Evolutionary conservation across 2,888 invertebrate genomes (phyloP).

Genomic region (Acleris sparsana): DNA sequence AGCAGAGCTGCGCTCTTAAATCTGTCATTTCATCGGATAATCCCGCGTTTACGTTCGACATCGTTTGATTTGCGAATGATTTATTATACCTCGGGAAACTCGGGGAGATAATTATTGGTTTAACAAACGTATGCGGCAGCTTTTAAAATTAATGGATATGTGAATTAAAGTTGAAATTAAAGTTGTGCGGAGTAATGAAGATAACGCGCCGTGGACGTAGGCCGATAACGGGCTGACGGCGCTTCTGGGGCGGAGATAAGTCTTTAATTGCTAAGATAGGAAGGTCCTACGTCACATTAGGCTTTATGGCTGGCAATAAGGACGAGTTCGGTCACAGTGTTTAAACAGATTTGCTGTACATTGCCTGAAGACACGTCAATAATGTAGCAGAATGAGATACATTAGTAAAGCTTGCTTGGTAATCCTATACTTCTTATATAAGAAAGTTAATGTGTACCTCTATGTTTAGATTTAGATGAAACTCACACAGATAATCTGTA

Average conservation of each 20-base stretch:
- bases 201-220: conserved; percentile 70
- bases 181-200: conserved; percentile 77
- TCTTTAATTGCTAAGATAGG: conserved; percentile 78
- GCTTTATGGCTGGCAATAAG: conserved; percentile 56
- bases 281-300: conserved; percentile 50
- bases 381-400: too few relatives aligned
- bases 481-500: too few relatives aligned
- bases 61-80: conserved; percentile 72
- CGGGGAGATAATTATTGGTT: conserved; percentile 72
- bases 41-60: conserved; percentile 49
- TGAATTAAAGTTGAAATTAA: conserved; percentile 79
- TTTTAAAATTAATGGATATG: conserved; percentile 78
- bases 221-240: conserved; percentile 76
- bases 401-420: too few relatives aligned
- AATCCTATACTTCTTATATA: too few relatives aligned
- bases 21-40: conserved; percentile 58
- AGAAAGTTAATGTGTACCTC: too few relatives aligned
- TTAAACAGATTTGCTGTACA: not conserved
- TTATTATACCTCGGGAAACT: conserved; percentile 62
- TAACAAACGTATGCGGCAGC: conserved; percentile 68
- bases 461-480: too few relatives aligned
- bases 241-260: conserved; percentile 69
- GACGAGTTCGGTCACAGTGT: conserved; percentile 28
- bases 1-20: conserved; percentile 51
- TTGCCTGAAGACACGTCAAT: not conserved